Evolutionary conservation across 2,888 invertebrate species (phyloP).

Genomic region (Gandaritis pyraliata): DNA sequence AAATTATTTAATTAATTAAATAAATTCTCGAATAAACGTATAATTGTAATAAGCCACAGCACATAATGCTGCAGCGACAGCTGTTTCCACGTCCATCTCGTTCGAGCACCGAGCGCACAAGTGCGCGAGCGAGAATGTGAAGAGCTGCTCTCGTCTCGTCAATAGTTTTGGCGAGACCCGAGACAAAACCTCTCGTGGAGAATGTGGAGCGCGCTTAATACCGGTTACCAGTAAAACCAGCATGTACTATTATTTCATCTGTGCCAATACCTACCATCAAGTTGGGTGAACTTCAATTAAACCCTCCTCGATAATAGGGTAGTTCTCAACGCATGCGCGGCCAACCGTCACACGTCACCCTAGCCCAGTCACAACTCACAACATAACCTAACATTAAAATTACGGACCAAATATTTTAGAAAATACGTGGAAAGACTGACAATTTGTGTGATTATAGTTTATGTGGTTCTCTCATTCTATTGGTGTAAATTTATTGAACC

Average conservation of each 20-base stretch:
- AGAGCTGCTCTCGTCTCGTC: too few species aligned
- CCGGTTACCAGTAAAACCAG: too few species aligned
- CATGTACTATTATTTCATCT: background rate
- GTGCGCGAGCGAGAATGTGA: too few species aligned
- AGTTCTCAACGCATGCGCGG: slow-evolving; percentile 23
- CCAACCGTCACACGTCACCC: slow-evolving; percentile 24
- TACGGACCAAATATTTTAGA: slow-evolving; percentile 23
- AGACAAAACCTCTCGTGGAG: too few species aligned
- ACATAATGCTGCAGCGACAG: too few species aligned
- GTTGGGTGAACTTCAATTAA: background rate
- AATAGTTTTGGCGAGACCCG: too few species aligned
- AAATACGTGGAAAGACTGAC: slow-evolving; percentile 29
- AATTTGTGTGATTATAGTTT: slow-evolving; percentile 38
- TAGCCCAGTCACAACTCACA: slow-evolving; percentile 4
- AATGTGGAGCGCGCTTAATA: too few species aligned
- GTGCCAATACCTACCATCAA: background rate
- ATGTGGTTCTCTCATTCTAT: slow-evolving; percentile 23
- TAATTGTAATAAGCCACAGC: too few species aligned
- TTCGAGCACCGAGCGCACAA: too few species aligned
- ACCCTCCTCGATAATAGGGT: slow-evolving; percentile 16
- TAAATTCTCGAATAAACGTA: too few species aligned
- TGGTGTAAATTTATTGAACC: slow-evolving; percentile 49
- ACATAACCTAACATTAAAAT: slow-evolving; percentile 27
- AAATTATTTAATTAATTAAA: too few species aligned
- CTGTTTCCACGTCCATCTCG: too few species aligned